phyloP scores from a whole-genome alignment of 2,113 vertebrate genomes.

The Eublepharis macularius region DNA sequence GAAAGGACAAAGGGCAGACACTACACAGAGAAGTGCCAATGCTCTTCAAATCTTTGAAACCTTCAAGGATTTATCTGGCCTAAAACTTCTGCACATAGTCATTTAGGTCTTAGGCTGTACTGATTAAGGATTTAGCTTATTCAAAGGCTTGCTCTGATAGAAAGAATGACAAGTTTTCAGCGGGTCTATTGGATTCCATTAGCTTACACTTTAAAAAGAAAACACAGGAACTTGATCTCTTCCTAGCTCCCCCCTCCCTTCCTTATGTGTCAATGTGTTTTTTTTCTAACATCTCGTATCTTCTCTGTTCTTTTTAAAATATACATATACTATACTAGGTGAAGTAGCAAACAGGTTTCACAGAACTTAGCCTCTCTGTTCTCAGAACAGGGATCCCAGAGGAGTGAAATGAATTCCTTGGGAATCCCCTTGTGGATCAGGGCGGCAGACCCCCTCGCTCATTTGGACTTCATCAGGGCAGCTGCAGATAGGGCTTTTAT shows the following conservation, averaged over 20 bases:
- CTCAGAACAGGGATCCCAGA: conserved; percentile 60
- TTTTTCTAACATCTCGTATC: neutral
- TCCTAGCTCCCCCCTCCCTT: conserved; percentile 18
- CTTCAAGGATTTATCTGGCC: conserved; percentile 89
- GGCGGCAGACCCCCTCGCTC: conserved; percentile 46
- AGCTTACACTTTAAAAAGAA: conserved; percentile 60
- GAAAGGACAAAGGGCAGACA: conserved; percentile 83
- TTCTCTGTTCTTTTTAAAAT: conserved; percentile 25
- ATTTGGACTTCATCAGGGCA: conserved; percentile 46
- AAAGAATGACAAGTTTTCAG: conserved; percentile 76
- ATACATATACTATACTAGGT: neutral
- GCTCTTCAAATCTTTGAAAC: conserved; percentile 92
- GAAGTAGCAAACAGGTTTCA: conserved; percentile 54
- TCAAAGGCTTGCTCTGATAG: conserved; percentile 80
- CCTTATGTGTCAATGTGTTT: conserved; percentile 33
- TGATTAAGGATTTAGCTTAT: conserved; percentile 85
- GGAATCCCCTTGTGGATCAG: conserved; percentile 49
- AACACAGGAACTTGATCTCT: conserved; percentile 24
- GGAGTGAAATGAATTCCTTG: conserved; percentile 60
- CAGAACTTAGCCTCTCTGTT: conserved; percentile 40
- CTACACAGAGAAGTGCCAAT: conserved; percentile 80
- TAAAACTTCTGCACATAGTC: conserved; percentile 84
- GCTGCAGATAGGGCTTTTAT: conserved; percentile 48
- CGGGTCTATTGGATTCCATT: conserved; percentile 79
- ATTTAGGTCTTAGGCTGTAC: conserved; percentile 81